A percentile compares a stretch with the other conserved stretches of the same genome.
phyloP scores from a whole-genome alignment of 2,797 vertebrate species.

The Ispidina picta region DNA sequence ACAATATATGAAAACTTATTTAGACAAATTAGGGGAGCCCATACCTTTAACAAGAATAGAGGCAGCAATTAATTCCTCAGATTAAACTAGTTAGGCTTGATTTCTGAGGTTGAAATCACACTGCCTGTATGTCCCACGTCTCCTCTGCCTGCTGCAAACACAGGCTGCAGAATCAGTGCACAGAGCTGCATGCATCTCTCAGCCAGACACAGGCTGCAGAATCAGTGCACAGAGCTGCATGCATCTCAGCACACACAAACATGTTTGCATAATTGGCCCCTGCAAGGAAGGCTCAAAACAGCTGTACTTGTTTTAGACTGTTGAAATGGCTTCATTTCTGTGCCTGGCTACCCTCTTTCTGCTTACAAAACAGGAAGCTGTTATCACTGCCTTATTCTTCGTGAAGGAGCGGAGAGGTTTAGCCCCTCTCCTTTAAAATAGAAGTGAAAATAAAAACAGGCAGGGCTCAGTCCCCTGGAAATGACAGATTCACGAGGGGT shows the following conservation, averaged over 20 bases:
- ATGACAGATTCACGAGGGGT: neutral
- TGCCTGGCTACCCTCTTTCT: neutral
- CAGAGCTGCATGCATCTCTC: too few relatives aligned
- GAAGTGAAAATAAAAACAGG: neutral
- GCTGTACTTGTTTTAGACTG: neutral
- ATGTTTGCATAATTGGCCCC: neutral
- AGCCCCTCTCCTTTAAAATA: neutral
- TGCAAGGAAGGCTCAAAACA: neutral
- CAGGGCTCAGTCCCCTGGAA: neutral
- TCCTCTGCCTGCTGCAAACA: neutral
- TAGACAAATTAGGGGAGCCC: constrained; percentile 6
- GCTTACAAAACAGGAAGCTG: constrained; percentile 28
- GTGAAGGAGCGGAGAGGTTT: neutral
- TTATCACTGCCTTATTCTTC: constrained; percentile 7
- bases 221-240: neutral
- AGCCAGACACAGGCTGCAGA: too few relatives aligned
- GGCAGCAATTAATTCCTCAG: constrained; percentile 34
- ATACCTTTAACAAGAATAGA: neutral
- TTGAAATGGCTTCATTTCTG: neutral
- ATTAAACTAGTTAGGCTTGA: constrained; percentile 48
- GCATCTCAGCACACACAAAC: neutral
- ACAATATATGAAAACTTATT: neutral
- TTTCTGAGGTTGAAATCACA: constrained; percentile 36
- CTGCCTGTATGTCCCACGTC: neutral
- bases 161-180: neutral